A percentile compares a stretch with the other conserved stretches of the same genome.
phyloP scores from a whole-genome alignment of 2,888 invertebrate species.

The Tinea semifulvella region DNA sequence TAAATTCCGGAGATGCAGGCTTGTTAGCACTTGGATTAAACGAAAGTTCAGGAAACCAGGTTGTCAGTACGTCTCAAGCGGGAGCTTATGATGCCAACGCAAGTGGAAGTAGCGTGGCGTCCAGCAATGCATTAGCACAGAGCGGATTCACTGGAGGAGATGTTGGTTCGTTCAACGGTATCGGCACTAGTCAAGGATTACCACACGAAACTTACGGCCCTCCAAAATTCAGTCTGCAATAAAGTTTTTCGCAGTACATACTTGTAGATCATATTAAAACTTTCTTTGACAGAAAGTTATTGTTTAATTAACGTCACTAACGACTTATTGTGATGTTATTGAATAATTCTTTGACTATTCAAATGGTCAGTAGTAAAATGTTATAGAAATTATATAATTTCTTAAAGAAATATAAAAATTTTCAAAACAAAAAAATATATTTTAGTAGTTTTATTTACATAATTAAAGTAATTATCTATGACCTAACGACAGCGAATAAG shows the following conservation, averaged over 20 bases:
- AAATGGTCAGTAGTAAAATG: neutral
- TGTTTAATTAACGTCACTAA: neutral
- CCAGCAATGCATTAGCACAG: neutral
- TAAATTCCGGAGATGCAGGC: constrained; percentile 9
- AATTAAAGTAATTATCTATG: too few species aligned
- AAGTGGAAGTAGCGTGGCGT: neutral
- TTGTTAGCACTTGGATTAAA: constrained; percentile 18
- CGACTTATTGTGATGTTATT: neutral
- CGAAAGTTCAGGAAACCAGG: constrained; percentile 19
- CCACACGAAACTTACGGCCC: constrained; percentile 53
- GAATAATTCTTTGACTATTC: neutral
- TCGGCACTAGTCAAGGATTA: constrained; percentile 49
- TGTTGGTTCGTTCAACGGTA: constrained; percentile 26
- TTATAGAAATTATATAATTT: neutral
- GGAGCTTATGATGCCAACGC: constrained; percentile 21
- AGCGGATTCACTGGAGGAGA: constrained; percentile 6
- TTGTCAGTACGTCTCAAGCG: constrained; percentile 9
- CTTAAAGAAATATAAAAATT: too few species aligned
- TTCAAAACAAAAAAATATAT: too few species aligned
- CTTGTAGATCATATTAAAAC: neutral
- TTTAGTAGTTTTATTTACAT: constrained; percentile 5
- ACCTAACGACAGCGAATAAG: too few species aligned
- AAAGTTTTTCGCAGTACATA: neutral
- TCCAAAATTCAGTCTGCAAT: constrained; percentile 38
- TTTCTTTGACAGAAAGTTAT: neutral